Percentiles rank a stretch among this genome's conserved stretches.
Evolutionary conservation across 1,140 invertebrate genomes (phyloP).

Genomic region (Pseudomyrmex gracilis): DNA sequence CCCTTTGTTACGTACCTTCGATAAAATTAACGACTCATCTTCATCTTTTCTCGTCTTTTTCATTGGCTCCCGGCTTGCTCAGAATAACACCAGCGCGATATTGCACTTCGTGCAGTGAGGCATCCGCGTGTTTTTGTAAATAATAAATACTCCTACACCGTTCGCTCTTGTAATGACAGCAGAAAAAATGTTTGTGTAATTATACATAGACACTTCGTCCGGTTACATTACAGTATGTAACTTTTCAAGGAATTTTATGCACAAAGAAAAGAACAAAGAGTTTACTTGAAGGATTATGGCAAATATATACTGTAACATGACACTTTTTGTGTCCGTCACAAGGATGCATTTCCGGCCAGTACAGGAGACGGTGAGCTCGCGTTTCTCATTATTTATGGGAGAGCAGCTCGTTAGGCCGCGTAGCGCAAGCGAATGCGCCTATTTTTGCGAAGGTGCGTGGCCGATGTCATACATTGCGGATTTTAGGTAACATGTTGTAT

Average conservation of each 20-base stretch:
- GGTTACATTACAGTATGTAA: background rate
- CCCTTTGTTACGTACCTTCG: constrained; percentile 65
- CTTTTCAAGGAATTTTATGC: background rate
- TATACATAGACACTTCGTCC: background rate
- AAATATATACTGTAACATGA: too few species aligned
- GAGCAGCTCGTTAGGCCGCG: too few species aligned
- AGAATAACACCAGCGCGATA: background rate
- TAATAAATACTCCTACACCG: background rate
- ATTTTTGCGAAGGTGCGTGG: too few species aligned
- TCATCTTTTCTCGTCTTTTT: background rate
- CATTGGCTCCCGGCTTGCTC: background rate
- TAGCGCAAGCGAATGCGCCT: too few species aligned
- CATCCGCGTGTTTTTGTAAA: background rate
- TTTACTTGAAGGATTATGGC: background rate
- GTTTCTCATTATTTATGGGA: too few species aligned
- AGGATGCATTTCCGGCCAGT: too few species aligned
- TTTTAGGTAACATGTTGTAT: too few species aligned
- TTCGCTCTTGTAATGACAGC: background rate
- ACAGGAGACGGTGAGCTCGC: too few species aligned
- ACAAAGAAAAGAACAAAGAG: background rate
- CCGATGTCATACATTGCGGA: too few species aligned
- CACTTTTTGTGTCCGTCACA: too few species aligned
- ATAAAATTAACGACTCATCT: constrained; percentile 61
- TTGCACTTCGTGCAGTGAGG: background rate
- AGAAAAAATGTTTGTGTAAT: background rate